Evolutionary conservation across 2,888 invertebrate genomes (phyloP).

Genomic region (Zele albiditarsus): DNA sequence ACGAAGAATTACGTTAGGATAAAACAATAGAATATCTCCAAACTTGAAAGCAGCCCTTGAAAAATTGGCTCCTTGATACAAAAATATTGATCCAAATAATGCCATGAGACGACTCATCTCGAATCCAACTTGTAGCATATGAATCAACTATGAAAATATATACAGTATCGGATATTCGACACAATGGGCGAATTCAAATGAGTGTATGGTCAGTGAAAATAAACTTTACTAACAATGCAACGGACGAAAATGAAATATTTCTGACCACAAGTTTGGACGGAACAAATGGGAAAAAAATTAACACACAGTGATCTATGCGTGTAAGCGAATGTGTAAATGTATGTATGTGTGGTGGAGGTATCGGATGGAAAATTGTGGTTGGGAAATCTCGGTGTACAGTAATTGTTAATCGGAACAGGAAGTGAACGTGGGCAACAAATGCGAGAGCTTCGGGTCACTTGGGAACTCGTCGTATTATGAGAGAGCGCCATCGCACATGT

Average conservation of each 20-base stretch:
- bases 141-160: no score
- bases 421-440: constrained; percentile 48
- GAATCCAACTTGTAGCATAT: no score
- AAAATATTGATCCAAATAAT: no score
- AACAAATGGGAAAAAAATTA: constrained; percentile 17
- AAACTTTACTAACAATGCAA: background rate
- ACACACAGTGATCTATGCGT: background rate
- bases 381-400: constrained; percentile 5
- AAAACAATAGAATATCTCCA: no score
- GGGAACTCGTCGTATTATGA: constrained; percentile 51
- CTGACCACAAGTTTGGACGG: background rate
- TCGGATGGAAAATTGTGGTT: background rate
- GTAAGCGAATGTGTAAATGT: background rate
- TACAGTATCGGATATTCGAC: no score
- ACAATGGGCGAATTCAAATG: no score
- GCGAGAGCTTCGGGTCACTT: constrained; percentile 55
- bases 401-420: constrained; percentile 53
- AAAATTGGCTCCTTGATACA: no score
- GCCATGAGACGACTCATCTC: no score
- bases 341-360: constrained; percentile 12
- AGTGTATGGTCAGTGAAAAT: no score
- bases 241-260: background rate
- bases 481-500: constrained; percentile 56
- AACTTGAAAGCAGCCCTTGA: no score
- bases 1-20: no score